A percentile compares a stretch with the other conserved stretches of the same genome.
Evolutionary conservation across 2,113 vertebrate genomes (phyloP).

Genomic region (Mormyrus iriodes): DNA sequence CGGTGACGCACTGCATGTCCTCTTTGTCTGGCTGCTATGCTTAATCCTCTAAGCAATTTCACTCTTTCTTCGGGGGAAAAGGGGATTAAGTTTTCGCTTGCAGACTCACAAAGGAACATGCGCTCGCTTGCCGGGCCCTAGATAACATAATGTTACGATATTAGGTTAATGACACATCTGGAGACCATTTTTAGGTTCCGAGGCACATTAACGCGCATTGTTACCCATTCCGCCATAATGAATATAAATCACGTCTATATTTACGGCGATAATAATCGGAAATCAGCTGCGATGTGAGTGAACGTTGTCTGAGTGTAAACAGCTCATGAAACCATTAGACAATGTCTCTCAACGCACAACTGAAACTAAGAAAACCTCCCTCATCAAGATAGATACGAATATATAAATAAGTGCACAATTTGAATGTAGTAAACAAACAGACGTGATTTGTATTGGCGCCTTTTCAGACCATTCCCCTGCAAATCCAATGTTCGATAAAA

Average conservation of each 20-base stretch:
- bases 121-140: background rate
- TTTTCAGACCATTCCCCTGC: background rate
- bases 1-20: background rate
- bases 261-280: background rate
- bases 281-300: background rate
- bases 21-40: background rate
- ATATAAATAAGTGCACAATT: background rate
- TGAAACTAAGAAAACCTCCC: background rate
- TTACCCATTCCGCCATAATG: background rate
- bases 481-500: background rate
- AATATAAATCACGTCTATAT: constrained; percentile 7
- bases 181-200: background rate
- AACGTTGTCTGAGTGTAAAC: background rate
- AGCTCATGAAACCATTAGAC: background rate
- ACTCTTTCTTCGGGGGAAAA: background rate
- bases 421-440: background rate
- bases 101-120: background rate
- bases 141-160: background rate
- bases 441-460: background rate
- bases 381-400: background rate
- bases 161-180: constrained; percentile 11
- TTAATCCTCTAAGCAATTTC: constrained; percentile 20
- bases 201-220: background rate
- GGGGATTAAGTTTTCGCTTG: constrained; percentile 9
- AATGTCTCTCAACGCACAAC: background rate